A percentile compares a stretch with the other conserved stretches of the same genome.
Evolutionary conservation across 2,888 invertebrate species (phyloP).

Genomic region (Eupithecia tripunctaria): DNA sequence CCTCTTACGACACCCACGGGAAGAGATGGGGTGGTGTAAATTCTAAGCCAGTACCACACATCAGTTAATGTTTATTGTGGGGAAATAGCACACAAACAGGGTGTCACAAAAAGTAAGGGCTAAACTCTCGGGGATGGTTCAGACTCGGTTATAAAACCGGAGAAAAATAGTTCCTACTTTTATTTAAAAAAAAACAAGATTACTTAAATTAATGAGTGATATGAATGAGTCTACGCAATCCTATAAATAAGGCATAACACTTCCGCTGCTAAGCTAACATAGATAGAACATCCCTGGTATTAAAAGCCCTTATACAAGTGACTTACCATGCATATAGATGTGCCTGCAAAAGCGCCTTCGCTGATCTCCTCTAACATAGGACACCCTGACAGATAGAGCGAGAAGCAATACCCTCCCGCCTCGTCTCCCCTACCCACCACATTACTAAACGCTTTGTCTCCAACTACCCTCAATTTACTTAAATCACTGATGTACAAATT

Average conservation of each 20-base stretch:
- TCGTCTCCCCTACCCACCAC: constrained; percentile 70
- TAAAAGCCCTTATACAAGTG: neutral
- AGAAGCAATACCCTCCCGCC: constrained; percentile 69
- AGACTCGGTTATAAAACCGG: no score
- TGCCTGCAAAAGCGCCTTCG: constrained; percentile 77
- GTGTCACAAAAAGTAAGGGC: no score
- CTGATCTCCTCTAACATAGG: constrained; percentile 68
- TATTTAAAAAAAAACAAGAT: no score
- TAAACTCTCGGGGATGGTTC: no score
- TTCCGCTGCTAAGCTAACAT: neutral
- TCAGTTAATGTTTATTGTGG: neutral
- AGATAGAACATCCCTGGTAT: neutral
- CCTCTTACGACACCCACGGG: no score
- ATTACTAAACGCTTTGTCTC: constrained; percentile 79
- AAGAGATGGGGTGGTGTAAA: no score
- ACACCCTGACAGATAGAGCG: constrained; percentile 78
- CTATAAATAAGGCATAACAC: no score
- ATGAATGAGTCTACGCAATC: no score
- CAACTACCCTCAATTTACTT: constrained; percentile 61
- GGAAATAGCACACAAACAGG: no score
- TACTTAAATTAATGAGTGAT: no score
- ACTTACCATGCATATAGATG: constrained; percentile 83
- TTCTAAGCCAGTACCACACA: no score
- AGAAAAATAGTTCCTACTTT: no score
- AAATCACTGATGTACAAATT: constrained; percentile 76